Evolutionary conservation across 1,140 invertebrate species (phyloP), one percentile per base, ranked within the genome.

Genomic region (Philopotamus ludificatus): DNA sequence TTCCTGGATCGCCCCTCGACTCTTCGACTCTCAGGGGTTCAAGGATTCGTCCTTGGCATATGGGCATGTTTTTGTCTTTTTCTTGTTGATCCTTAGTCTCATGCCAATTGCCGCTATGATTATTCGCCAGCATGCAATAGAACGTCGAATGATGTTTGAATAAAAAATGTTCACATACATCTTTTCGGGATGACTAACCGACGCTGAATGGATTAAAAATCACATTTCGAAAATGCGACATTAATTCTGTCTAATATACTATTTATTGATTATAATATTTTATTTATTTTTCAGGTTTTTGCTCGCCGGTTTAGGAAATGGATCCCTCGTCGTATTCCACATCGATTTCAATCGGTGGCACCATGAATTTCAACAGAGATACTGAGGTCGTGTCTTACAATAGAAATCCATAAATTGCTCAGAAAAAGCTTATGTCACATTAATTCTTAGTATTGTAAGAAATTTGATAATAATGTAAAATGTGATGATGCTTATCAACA

Each of bases 321-420:
- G 98, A 34, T 97, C 96, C 16, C 90, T 99, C 60, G 93, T 99
- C 42, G 95, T 99, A 70, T 98, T 99, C 81, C 96, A 99, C 82
- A 97, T 99, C 75, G 97, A 99, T 80, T 99, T 99, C 83, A 99
- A 99, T 81, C 87, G 95, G 74, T 99, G 97, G 97, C 97, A 99
- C 80, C 96, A 98, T 76, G 96, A 99, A 81, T 98, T 95, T 79
- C 94, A 97, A 76, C 93, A 95, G 78, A 87, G 91, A 71, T 93
- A 92, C 82, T 92, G 87, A 60, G 25, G 47, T 45, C 21, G 57
- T 60, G 57, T 60, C 57, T 60, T 60, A 21, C 47, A 16, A 50
- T 25, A 23, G 3, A 28, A 63, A 26, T 15, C 7, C 28, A 26
- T 34, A 65, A 61, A 57, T 68, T 65, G 67, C 67, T 68, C 67